Conservation (phyloP, 2,888 invertebrate species). For the Euplagia quadripunctaria region DNA sequence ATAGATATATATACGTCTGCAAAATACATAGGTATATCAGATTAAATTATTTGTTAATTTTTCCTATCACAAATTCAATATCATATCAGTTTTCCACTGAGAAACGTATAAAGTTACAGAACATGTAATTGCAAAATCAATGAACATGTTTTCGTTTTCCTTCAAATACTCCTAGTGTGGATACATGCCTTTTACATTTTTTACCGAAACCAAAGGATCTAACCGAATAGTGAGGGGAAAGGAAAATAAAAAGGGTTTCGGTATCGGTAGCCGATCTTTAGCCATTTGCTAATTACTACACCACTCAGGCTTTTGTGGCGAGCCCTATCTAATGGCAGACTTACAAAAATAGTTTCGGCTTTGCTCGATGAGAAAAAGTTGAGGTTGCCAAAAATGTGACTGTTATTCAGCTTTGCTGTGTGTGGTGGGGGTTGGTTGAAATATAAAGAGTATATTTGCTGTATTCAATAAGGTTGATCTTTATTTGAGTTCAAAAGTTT, state of each 20-base stretch:
- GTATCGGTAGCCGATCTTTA: conserved; percentile 65
- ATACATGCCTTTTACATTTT: conserved; percentile 40
- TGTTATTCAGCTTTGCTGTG: background rate
- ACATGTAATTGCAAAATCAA: background rate
- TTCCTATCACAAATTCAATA: no score
- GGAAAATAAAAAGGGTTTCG: conserved; percentile 46
- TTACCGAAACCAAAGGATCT: conserved; percentile 51
- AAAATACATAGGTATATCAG: no score
- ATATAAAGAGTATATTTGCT: background rate
- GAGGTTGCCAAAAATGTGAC: conserved; percentile 12
- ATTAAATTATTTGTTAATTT: no score
- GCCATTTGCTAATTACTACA: conserved; percentile 83
- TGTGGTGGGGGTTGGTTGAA: background rate
- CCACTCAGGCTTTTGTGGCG: conserved; percentile 66
- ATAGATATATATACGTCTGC: no score
- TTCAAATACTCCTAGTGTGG: background rate
- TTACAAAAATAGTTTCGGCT: conserved; percentile 38
- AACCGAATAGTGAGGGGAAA: conserved; percentile 54
- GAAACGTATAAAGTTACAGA: background rate
- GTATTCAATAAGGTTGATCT: no score
- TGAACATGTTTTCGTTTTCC: background rate
- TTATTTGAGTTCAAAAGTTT: no score
- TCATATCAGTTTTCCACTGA: no score
- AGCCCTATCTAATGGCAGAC: conserved; percentile 42
- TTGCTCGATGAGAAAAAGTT: conserved; percentile 31